These are phyloP conservation scores for Epirrhoe alternata DNA, from an alignment of 2,888 invertebrate genomes.

Conservation along the genomic window DNA sequence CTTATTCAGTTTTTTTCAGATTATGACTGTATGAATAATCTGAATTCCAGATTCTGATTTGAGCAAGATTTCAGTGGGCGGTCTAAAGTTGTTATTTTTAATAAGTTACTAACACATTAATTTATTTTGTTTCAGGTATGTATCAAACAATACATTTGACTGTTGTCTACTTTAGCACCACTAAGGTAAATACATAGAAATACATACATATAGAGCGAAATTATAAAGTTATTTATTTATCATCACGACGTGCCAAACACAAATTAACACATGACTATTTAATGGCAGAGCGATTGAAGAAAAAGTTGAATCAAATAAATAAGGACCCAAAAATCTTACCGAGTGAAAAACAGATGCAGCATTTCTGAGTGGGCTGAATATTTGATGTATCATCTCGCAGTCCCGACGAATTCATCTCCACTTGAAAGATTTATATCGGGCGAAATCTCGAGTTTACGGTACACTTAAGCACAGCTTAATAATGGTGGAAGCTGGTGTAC, in stretches of 20 bases:
- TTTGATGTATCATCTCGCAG: conserved; percentile 81
- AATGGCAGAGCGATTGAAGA: conserved; percentile 40
- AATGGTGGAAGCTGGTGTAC: neutral
- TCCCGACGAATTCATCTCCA: conserved; percentile 74
- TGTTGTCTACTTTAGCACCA: conserved; percentile 1
- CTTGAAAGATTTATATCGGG: conserved; percentile 80
- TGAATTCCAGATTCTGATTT: too few relatives aligned
- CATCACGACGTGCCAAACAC: neutral
- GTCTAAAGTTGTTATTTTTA: neutral
- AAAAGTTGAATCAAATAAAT: conserved; percentile 47
- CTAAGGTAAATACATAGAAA: conserved; percentile 5
- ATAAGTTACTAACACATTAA: neutral
- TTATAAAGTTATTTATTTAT: neutral
- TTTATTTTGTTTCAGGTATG: conserved; percentile 40
- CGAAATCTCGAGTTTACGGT: conserved; percentile 72
- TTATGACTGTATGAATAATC: too few relatives aligned
- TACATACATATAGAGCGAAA: neutral
- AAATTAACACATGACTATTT: conserved; percentile 40
- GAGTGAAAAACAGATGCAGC: conserved; percentile 75
- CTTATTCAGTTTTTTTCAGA: too few relatives aligned
- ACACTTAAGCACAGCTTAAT: conserved; percentile 28
- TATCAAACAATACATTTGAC: conserved; percentile 1
- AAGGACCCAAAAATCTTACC: conserved; percentile 52
- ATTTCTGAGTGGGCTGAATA: conserved; percentile 77
- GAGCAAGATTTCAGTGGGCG: too few relatives aligned